Conservation (phyloP, 2,113 vertebrate species). For the Seriola quinqueradiata region DNA sequence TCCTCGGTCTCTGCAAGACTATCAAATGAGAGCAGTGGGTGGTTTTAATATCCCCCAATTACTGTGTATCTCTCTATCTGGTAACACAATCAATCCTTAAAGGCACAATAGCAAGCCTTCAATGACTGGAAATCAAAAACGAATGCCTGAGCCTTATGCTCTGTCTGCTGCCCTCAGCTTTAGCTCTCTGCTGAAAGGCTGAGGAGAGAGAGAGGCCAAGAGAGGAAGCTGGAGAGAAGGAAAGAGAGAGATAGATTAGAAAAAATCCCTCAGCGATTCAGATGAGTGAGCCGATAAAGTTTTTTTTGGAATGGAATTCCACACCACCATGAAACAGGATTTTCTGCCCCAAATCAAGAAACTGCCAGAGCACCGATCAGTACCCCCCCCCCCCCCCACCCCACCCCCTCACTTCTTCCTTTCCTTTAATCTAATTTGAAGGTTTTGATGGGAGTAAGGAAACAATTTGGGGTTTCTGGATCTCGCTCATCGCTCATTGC, state of each 20-base stretch:
- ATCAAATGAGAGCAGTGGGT: slow-evolving; percentile 65
- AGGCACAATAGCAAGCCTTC: slow-evolving; percentile 49
- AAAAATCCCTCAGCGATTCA: slow-evolving; percentile 53
- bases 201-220: slow-evolving; percentile 8
- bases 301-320: slow-evolving; percentile 61
- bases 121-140: slow-evolving; percentile 74
- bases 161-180: slow-evolving; percentile 39
- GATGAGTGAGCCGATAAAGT: slow-evolving; percentile 69
- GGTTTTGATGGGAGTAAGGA: slow-evolving; percentile 74
- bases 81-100: slow-evolving; percentile 72
- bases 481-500: slow-evolving; percentile 36
- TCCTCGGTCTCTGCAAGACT: slow-evolving; percentile 62
- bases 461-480: slow-evolving; percentile 67
- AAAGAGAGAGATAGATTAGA: slow-evolving; percentile 36
- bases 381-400: background rate
- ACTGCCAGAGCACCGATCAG: slow-evolving; percentile 4
- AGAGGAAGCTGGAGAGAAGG: slow-evolving; percentile 28
- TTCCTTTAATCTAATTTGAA: slow-evolving; percentile 74
- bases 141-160: slow-evolving; percentile 59
- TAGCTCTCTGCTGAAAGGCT: slow-evolving; percentile 17
- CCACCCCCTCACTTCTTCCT: slow-evolving; percentile 22
- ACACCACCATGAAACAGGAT: slow-evolving; percentile 80
- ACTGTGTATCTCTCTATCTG: slow-evolving; percentile 65
- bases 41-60: slow-evolving; percentile 73
- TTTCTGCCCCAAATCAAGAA: slow-evolving; percentile 73